Conservation (phyloP, 1,140 invertebrate genomes). For the Hirudo medicinalis region DNA sequence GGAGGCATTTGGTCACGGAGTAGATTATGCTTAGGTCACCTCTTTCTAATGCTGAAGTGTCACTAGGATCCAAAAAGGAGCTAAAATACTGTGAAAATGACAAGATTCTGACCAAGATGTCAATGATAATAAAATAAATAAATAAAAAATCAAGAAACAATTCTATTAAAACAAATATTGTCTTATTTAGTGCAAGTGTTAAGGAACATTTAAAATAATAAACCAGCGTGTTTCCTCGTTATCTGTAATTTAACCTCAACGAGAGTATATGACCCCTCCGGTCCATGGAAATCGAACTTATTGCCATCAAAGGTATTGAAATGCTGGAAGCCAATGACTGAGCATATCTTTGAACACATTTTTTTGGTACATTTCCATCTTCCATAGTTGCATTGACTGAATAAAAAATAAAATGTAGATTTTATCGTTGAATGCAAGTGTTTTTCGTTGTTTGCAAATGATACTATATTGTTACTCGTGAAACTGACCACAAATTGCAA, state of each 20-base stretch:
- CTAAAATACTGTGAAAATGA: too few relatives aligned
- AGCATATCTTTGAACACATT: slow-evolving; percentile 36
- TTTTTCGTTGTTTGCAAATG: too few relatives aligned
- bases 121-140: too few relatives aligned
- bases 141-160: too few relatives aligned
- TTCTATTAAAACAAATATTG: too few relatives aligned
- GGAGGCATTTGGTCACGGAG: slow-evolving; percentile 4
- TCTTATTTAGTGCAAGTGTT: too few relatives aligned
- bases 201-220: too few relatives aligned
- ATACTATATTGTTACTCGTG: neutral
- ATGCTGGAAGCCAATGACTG: slow-evolving; percentile 44
- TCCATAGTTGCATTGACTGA: slow-evolving; percentile 22
- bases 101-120: too few relatives aligned
- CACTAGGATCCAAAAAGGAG: too few relatives aligned
- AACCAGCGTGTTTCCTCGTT: too few relatives aligned
- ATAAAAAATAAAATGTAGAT: neutral
- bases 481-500: slow-evolving; percentile 28
- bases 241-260: slow-evolving; percentile 19
- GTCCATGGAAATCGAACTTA: slow-evolving; percentile 22
- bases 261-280: slow-evolving; percentile 22
- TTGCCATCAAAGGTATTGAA: slow-evolving; percentile 26
- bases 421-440: neutral
- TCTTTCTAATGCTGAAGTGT: neutral
- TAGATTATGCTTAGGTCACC: slow-evolving; percentile 6
- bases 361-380: slow-evolving; percentile 29